Percentiles rank a stretch among this genome's conserved stretches.
These are phyloP conservation scores for Platycercus adscitus DNA, from an alignment of 2,113 vertebrate genomes.

Conservation along the genomic window DNA sequence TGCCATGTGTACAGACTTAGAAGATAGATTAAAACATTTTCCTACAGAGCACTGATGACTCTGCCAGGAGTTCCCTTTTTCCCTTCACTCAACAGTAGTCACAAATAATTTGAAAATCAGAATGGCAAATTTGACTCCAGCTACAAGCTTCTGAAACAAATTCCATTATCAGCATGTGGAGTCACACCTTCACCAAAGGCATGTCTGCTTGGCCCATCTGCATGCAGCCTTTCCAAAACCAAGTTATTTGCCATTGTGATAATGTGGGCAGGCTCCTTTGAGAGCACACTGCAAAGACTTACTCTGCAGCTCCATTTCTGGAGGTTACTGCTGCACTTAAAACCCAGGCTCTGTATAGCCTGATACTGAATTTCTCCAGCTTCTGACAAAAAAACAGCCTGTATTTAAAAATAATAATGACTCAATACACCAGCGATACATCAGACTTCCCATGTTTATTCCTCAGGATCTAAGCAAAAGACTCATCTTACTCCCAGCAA, in stretches of 20 bases:
- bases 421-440: not conserved
- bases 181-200: conserved; percentile 50
- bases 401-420: not conserved
- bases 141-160: not conserved
- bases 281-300: not conserved
- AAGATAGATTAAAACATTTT: not conserved
- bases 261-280: not conserved
- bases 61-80: not conserved
- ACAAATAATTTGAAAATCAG: conserved; percentile 31
- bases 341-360: not conserved
- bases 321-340: not conserved
- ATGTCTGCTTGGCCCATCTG: conserved; percentile 15
- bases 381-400: not conserved
- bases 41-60: not conserved
- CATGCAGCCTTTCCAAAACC: conserved; percentile 23
- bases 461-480: not conserved
- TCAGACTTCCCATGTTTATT: not conserved
- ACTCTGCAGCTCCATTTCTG: not conserved
- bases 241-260: conserved; percentile 19
- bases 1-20: not conserved
- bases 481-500: not conserved
- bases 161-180: not conserved
- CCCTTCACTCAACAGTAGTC: not conserved
- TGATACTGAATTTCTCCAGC: not conserved
- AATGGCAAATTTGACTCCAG: conserved; percentile 23